Conservation (phyloP, 2,797 vertebrate species). For the Hapalemur alaotrensis region DNA sequence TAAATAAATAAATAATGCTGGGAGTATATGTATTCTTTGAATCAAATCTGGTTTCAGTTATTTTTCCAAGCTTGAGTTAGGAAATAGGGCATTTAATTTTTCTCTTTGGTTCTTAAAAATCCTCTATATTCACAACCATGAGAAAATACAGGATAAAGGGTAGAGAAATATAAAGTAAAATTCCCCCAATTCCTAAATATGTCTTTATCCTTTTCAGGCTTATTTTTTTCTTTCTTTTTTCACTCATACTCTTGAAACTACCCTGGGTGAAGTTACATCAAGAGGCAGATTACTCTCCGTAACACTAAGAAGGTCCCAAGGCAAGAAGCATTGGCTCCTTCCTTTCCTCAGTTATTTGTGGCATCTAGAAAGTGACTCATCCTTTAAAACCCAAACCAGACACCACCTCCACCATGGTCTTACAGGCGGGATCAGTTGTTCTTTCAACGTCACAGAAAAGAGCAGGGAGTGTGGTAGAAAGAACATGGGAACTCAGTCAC, state of each 20-base stretch:
- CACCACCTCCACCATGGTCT: background rate
- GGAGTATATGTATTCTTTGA: conserved; percentile 3
- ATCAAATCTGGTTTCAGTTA: conserved; percentile 36
- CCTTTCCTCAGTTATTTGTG: background rate
- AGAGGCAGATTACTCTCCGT: background rate
- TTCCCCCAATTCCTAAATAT: conserved; percentile 6
- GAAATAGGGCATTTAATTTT: background rate
- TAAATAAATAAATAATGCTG: background rate
- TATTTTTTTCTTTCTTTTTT: background rate
- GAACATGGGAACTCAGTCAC: background rate
- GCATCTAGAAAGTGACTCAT: background rate
- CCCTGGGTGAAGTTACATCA: background rate
- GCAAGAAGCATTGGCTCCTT: background rate
- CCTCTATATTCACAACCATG: background rate
- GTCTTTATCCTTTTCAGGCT: background rate
- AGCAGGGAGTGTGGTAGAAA: background rate
- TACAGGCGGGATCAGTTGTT: background rate
- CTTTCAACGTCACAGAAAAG: background rate
- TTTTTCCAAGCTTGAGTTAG: background rate
- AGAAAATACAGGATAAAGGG: conserved; percentile 14
- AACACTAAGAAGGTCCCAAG: background rate
- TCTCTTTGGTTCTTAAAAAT: background rate
- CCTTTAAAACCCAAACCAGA: background rate
- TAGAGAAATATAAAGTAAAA: conserved; percentile 12
- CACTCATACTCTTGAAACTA: background rate